These are phyloP conservation scores for Hemaris fuciformis DNA, from an alignment of 2,888 invertebrate genomes.

Conservation along the genomic window DNA sequence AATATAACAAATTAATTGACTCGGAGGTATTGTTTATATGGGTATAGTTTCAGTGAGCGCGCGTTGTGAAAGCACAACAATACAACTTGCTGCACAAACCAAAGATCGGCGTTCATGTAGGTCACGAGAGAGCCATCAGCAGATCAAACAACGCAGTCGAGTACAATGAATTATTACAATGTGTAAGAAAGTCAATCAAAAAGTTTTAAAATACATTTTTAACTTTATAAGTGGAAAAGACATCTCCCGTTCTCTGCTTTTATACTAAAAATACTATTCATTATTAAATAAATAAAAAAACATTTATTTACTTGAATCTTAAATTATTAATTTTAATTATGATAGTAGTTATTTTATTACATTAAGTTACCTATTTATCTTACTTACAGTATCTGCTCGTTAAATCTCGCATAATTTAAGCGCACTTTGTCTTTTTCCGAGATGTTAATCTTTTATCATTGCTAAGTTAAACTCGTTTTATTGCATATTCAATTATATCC, in stretches of 20 bases:
- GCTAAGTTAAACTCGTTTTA: conserved; percentile 22
- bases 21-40: no score
- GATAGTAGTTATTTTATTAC: neutral
- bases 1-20: no score
- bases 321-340: no score
- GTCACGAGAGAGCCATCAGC: neutral
- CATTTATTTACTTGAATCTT: no score
- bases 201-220: no score
- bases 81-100: neutral
- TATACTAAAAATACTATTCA: no score
- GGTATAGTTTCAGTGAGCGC: neutral
- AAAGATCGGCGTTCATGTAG: neutral
- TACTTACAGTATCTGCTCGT: neutral
- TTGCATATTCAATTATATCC: conserved; percentile 3
- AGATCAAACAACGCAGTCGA: neutral
- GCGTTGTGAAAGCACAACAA: neutral
- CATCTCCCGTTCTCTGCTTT: no score
- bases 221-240: no score
- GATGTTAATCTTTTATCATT: conserved; percentile 6
- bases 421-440: conserved; percentile 1
- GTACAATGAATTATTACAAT: neutral
- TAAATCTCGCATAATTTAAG: neutral
- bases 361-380: neutral
- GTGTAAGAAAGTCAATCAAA: no score
- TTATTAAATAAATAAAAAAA: no score